These are phyloP conservation scores for Troides oblongomaculatus DNA, from an alignment of 2,888 invertebrate genomes.

Conservation along the genomic window DNA sequence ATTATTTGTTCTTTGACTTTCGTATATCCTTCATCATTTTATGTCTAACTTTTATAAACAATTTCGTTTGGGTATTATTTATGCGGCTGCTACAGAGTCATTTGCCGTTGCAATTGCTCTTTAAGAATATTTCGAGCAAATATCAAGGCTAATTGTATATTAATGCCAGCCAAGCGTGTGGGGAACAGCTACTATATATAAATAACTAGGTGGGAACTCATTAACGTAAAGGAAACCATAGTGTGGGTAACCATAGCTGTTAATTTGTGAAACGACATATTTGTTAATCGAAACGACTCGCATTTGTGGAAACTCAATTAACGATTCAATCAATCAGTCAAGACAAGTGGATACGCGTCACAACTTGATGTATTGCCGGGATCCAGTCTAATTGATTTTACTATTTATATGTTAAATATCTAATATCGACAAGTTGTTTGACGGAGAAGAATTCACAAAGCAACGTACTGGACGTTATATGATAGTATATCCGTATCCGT, in stretches of 20 bases:
- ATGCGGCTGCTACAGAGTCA: too few relatives aligned
- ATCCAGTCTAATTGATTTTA: conserved; percentile 21
- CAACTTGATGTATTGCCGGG: conserved; percentile 26
- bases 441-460: background rate
- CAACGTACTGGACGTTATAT: too few relatives aligned
- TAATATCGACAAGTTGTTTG: background rate
- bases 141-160: too few relatives aligned
- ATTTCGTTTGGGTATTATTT: too few relatives aligned
- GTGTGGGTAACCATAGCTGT: background rate
- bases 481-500: too few relatives aligned
- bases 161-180: too few relatives aligned
- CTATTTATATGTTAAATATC: conserved; percentile 2
- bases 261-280: conserved; percentile 20
- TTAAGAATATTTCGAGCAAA: too few relatives aligned
- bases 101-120: too few relatives aligned
- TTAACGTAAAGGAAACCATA: background rate
- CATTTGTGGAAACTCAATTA: conserved; percentile 28
- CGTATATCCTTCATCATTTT: too few relatives aligned
- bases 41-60: too few relatives aligned
- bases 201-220: background rate
- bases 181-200: background rate
- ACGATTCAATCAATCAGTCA: conserved; percentile 29
- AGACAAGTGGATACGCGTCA: conserved; percentile 22
- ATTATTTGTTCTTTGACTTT: too few relatives aligned
- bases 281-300: conserved; percentile 18